Base-by-base conservation (phyloP, 2,888 invertebrate genomes). In the Mythimna vitellina region DNA sequence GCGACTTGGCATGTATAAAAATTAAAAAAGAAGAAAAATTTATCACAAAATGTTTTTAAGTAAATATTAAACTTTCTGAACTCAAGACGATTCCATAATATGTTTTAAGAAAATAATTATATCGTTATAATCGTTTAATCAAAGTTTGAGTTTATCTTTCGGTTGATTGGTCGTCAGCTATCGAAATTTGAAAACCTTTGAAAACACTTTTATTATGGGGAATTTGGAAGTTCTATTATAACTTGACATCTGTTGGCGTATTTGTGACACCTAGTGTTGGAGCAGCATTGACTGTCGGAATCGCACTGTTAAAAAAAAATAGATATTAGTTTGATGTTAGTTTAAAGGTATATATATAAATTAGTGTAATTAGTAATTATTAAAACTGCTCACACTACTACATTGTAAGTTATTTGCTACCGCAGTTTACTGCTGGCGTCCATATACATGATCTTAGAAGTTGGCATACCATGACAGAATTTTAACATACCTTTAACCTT, bases 221-320 rank as follows among this genome's bases (percentile, higher is more conserved):
- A 7, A 57, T 29, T 32, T 29, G 76, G 78, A 35, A 76, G 64
- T 25, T 71, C 4, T 72, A 83, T 67, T 53, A 35, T 65, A 25
- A 68, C 22, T 42, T 82, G 84, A 67, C 82, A 82, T 63, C 17
- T 78, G 0, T 73, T 66, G n/a, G 81, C 84, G 58, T 58, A 82
- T 58, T 42, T 60, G 65, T 81, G 71, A 20, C 84, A 83, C 2
- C 53, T 60, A 4, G n/a, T 29, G 35, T 65, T 76, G 29, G 57
- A 42, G 49, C 86, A 86, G 75, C 86, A 86, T 22, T 86, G 62
- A 17, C 65, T 66, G 71, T 83, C 76, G n/a, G 70, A 64, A 10
- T n/a, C 22, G 35, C 86, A 86, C 86, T 86, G 78, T 29, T 76
- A 83, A 64, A 72, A 73, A 53, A 2, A 14, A 63, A 58, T 51